Base-by-base conservation (phyloP, 2,888 invertebrate species). In the Chrysolina americana region DNA sequence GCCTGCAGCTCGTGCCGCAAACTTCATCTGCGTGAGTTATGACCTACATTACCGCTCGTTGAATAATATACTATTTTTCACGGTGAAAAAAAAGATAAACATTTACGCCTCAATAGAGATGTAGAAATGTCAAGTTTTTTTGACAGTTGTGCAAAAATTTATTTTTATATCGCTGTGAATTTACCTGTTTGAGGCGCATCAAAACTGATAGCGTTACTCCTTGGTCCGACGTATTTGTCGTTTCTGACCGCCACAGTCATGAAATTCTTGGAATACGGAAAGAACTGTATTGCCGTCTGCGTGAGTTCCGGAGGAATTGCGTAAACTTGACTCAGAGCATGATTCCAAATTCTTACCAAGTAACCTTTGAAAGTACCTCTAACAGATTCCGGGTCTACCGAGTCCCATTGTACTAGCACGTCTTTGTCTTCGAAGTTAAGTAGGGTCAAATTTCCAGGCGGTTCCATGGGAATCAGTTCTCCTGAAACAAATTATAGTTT, bases 151-250 rank as follows among this genome's bases (percentile, higher is more conserved):
- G n/a, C n/a, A n/a, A n/a, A n/a, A n/a, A n/a, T n/a, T n/a, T n/a
- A n/a, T n/a, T n/a, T n/a, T n/a, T n/a, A n/a, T n/a, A n/a, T n/a
- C n/a, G n/a, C n/a, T n/a, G n/a, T n/a, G 5, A 28, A 11, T 21
- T 65, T 81, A 85, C 86, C 86, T 78, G 83, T 84, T 80, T 85
- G 85, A 1, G 86, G 86, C 1, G 86, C 86, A 75, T 85, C 84
- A 63, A 86, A 86, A 65, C 81, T 83, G 47, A 86, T 79, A 9
- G 85, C 83, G 13, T 78, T 79, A 71, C 85, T 85, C n/a, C 84
- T 82, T 2, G 85, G 86, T 4, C 86, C 86, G 8, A 86, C 83
- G 71, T 84, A 86, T 75, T 85, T 85, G 68, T 86, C 84, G 70
- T 86, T 86, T 41, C 85, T 78, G 11, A 81, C 85, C 15, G 85